phyloP scores from a whole-genome alignment of 2,113 vertebrate genomes.

The Bufo gargarizans region DNA sequence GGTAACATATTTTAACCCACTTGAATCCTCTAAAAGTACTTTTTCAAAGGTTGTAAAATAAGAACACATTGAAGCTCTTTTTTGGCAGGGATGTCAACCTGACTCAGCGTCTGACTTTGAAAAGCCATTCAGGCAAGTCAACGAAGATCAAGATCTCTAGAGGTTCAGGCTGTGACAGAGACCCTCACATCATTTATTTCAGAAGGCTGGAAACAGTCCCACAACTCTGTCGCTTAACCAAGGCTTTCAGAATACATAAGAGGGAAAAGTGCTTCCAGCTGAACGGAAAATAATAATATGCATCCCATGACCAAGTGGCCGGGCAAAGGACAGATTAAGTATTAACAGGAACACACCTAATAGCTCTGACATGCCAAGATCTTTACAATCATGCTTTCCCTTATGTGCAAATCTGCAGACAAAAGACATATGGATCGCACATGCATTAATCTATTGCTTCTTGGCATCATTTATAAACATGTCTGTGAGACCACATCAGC shows the following conservation, averaged over 20 bases:
- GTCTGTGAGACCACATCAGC: no score
- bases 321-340: constrained; percentile 47
- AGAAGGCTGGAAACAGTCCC: not conserved
- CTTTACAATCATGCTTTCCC: not conserved
- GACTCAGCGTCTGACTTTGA: not conserved
- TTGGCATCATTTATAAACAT: no score
- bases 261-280: constrained; percentile 12
- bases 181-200: constrained; percentile 17
- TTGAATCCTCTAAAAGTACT: not conserved
- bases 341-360: constrained; percentile 44
- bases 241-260: not conserved
- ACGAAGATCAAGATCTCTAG: constrained; percentile 26
- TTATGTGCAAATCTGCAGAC: not conserved
- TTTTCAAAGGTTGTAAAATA: not conserved
- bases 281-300: constrained; percentile 36
- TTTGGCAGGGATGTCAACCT: constrained; percentile 1
- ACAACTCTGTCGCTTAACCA: not conserved
- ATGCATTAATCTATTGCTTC: no score
- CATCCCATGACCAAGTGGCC: constrained; percentile 34
- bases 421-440: no score
- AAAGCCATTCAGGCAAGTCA: not conserved
- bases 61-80: constrained; percentile 9
- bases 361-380: constrained; percentile 30
- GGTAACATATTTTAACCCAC: not conserved
- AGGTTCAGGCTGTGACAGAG: constrained; percentile 30